Conservation (phyloP, 1,140 invertebrate genomes). For the Mycetomoellerius zeteki region DNA sequence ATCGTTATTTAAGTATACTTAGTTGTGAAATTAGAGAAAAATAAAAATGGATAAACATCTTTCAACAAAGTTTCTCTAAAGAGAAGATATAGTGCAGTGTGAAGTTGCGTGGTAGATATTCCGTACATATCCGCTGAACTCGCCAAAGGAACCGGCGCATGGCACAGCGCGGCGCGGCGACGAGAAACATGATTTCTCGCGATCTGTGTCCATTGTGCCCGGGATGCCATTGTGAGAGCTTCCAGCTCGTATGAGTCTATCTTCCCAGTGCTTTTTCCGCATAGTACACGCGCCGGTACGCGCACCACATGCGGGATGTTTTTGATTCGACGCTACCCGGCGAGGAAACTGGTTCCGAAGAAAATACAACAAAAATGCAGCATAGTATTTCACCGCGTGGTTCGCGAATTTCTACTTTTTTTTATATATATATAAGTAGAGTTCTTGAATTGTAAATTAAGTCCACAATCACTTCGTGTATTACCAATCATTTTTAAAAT, state of each 20-base stretch:
- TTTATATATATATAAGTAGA: too few relatives aligned
- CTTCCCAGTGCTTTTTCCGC: constrained; percentile 40
- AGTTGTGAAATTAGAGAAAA: not conserved
- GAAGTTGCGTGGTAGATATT: not conserved
- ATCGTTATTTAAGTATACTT: not conserved
- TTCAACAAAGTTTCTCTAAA: not conserved
- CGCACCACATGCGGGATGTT: constrained; percentile 35
- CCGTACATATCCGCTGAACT: constrained; percentile 34
- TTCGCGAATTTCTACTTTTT: not conserved
- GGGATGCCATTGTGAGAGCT: constrained; percentile 49
- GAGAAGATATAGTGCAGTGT: not conserved
- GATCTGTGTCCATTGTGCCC: constrained; percentile 56
- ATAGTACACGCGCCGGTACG: constrained; percentile 4
- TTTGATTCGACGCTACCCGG: constrained; percentile 44
- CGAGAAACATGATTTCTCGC: constrained; percentile 55
- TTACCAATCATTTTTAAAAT: not conserved
- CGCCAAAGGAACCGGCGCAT: constrained; percentile 31
- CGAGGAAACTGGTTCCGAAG: not conserved
- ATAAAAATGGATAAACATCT: not conserved
- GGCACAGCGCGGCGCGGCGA: not conserved
- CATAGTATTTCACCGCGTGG: constrained; percentile 1
- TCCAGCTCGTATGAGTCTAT: constrained; percentile 43
- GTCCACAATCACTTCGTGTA: not conserved
- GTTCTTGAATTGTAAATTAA: constrained; percentile 7
- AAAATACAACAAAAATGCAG: constrained; percentile 28